These are phyloP conservation scores for Trilocha varians DNA, from an alignment of 2,888 invertebrate species.

Conservation along the genomic window DNA sequence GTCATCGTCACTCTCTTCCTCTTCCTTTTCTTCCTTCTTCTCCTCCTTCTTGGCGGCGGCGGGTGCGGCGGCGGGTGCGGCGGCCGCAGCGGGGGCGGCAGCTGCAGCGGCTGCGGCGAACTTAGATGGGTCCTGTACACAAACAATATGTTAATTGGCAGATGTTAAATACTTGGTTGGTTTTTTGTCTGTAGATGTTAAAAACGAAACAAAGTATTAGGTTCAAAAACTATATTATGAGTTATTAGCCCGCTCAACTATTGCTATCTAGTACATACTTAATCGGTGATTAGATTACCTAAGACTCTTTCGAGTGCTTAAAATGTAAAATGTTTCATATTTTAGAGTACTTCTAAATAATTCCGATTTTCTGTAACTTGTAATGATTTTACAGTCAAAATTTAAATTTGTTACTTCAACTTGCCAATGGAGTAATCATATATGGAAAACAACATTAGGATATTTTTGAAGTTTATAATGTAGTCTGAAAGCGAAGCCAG, in stretches of 20 bases:
- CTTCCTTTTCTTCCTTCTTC: constrained; percentile 87
- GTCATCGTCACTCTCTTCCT: constrained; percentile 90
- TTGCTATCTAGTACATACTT: no score
- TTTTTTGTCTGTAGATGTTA: not conserved
- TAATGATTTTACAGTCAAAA: no score
- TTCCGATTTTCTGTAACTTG: no score
- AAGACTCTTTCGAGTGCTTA: no score
- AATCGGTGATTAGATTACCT: no score
- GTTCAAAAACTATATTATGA: no score
- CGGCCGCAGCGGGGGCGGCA: constrained; percentile 69
- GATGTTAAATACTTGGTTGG: not conserved
- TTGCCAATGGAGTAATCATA: constrained; percentile 44
- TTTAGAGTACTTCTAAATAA: no score
- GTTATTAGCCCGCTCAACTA: no score
- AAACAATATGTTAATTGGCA: constrained; percentile 20
- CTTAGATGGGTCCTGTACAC: constrained; percentile 91
- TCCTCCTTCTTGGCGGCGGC: constrained; percentile 76
- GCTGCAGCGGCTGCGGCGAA: constrained; percentile 83
- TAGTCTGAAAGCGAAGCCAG: constrained; percentile 55
- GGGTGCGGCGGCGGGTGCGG: constrained; percentile 78
- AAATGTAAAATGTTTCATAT: no score
- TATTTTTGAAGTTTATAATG: constrained; percentile 43
- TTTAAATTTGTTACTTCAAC: constrained; percentile 40
- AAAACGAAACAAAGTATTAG: not conserved
- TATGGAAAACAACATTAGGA: constrained; percentile 40